phyloP scores from a whole-genome alignment of 2,797 vertebrate genomes.

The Trachurus trachurus region DNA sequence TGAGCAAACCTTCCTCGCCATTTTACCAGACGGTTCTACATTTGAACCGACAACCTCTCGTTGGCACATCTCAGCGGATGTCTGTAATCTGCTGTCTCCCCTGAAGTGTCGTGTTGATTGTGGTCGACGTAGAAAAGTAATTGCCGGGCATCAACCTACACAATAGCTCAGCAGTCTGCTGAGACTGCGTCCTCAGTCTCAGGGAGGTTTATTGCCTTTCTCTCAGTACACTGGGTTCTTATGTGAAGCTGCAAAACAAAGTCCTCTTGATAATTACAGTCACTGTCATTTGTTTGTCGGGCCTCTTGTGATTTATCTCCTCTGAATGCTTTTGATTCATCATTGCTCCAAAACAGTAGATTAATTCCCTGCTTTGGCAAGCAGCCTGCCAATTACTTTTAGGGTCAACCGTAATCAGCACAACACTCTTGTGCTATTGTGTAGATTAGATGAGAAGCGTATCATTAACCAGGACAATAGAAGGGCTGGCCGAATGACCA shows the following conservation, averaged over 20 bases:
- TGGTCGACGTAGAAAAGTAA: constrained; percentile 34
- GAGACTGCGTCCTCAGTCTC: constrained; percentile 41
- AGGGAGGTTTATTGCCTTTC: constrained; percentile 51
- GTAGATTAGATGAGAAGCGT: constrained; percentile 67
- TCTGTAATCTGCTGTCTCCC: constrained; percentile 37
- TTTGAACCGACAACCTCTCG: constrained; percentile 8
- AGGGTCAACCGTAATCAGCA: constrained; percentile 76
- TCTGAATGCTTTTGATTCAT: constrained; percentile 71
- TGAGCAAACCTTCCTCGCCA: background rate
- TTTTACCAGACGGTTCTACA: background rate
- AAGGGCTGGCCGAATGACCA: constrained; percentile 20
- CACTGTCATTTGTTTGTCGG: constrained; percentile 71
- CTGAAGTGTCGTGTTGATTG: constrained; percentile 25
- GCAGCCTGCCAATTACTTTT: constrained; percentile 79
- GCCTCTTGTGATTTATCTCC: constrained; percentile 71
- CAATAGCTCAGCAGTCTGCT: constrained; percentile 29
- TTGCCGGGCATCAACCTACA: constrained; percentile 27
- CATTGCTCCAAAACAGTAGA: constrained; percentile 72
- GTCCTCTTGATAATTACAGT: constrained; percentile 74
- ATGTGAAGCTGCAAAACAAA: constrained; percentile 65
- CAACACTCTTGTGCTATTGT: constrained; percentile 66
- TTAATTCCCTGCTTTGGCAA: constrained; percentile 80
- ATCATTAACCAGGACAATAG: constrained; percentile 64
- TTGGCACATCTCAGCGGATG: constrained; percentile 25
- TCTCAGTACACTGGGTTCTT: constrained; percentile 39